A percentile compares a stretch with the other conserved stretches of the same genome.
Evolutionary conservation across 2,888 invertebrate genomes (phyloP).

Genomic region (Amblyjoppa proteus): DNA sequence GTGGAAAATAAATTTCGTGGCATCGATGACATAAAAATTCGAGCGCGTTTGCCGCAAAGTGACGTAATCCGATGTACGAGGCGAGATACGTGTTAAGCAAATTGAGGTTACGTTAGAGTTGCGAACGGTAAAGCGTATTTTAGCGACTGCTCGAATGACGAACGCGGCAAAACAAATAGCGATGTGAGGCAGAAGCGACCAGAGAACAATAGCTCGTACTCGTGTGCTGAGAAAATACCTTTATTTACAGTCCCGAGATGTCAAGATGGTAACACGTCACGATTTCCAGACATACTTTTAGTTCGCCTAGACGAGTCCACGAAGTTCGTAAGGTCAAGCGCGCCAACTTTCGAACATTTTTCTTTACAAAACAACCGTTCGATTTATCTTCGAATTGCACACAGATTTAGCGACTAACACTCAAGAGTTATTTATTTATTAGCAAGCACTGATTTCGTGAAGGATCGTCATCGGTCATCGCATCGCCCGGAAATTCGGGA

Average conservation of each 20-base stretch:
- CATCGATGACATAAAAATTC: background rate
- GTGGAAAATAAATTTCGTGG: background rate
- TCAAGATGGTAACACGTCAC: slow-evolving; percentile 82
- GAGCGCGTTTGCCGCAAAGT: background rate
- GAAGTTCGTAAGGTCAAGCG: background rate
- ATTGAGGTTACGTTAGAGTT: slow-evolving; percentile 59
- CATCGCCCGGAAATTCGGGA: slow-evolving; percentile 54
- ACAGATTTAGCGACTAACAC: background rate
- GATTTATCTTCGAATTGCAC: background rate
- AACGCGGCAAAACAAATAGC: background rate
- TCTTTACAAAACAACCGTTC: slow-evolving; percentile 2
- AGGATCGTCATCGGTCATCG: background rate
- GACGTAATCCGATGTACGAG: background rate
- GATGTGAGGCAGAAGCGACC: background rate
- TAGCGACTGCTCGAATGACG: background rate
- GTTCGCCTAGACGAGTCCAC: background rate
- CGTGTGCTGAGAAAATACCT: slow-evolving; percentile 69
- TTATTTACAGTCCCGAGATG: slow-evolving; percentile 76
- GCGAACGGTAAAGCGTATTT: background rate
- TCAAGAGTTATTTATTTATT: slow-evolving; percentile 12
- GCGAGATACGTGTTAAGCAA: slow-evolving; percentile 22
- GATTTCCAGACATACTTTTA: slow-evolving; percentile 78
- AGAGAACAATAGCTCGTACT: background rate
- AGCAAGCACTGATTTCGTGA: slow-evolving; percentile 27
- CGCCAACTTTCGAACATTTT: slow-evolving; percentile 20